Conservation (phyloP, 2,797 vertebrate genomes). For the Echiichthys vipera region DNA sequence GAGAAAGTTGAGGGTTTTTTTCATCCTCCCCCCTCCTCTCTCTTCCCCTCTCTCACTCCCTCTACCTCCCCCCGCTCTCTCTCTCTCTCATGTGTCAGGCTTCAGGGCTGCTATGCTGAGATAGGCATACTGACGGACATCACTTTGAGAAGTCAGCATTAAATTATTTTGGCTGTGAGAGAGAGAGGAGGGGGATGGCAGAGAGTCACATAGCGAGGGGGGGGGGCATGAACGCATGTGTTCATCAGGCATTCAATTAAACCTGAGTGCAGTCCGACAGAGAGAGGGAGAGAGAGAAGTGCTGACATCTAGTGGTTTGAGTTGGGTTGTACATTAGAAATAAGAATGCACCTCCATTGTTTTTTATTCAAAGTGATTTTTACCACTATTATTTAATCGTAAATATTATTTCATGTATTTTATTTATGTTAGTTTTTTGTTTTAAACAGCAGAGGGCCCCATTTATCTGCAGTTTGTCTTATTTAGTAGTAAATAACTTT, state of each 20-base stretch:
- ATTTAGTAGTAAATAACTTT: too few relatives aligned
- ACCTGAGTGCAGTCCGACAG: not conserved
- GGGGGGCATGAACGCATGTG: constrained; percentile 13
- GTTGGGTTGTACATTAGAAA: not conserved
- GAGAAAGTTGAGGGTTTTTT: constrained; percentile 55
- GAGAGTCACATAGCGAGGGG: not conserved
- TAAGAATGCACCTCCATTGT: not conserved
- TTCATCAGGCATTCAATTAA: constrained; percentile 44
- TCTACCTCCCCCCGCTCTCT: not conserved
- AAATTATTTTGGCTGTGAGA: constrained; percentile 73
- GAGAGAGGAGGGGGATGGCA: not conserved
- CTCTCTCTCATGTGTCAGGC: constrained; percentile 36
- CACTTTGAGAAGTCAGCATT: constrained; percentile 80
- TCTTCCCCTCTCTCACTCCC: constrained; percentile 4
- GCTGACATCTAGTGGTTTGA: constrained; percentile 63
- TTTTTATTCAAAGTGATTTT: not conserved
- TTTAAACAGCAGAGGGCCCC: not conserved
- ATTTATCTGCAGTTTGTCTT: too few relatives aligned
- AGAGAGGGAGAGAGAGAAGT: not conserved
- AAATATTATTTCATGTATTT: not conserved
- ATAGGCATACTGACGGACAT: constrained; percentile 54
- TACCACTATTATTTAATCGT: too few relatives aligned
- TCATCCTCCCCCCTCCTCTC: not conserved
- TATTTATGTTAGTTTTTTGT: not conserved
- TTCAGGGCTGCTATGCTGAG: constrained; percentile 68